Conservation (phyloP, 2,113 vertebrate genomes). For the Sylvietta virens region DNA sequence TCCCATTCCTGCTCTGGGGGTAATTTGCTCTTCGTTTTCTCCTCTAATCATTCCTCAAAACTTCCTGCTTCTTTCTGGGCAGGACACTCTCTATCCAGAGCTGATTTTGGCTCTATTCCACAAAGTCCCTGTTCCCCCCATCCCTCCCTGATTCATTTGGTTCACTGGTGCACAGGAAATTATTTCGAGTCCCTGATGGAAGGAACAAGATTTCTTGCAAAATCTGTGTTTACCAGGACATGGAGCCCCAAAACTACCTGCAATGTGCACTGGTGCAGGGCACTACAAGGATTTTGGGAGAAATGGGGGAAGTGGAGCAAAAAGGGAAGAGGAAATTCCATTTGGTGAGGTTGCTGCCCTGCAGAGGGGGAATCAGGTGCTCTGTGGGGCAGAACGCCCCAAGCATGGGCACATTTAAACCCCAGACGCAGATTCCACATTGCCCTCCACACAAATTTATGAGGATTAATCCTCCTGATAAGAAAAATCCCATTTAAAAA, state of each 20-base stretch:
- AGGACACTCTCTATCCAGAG: not conserved
- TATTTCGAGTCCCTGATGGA: not conserved
- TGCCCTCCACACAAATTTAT: not conserved
- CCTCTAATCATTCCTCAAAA: not conserved
- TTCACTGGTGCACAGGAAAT: not conserved
- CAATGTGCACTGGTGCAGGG: not conserved
- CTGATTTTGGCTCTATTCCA: not conserved
- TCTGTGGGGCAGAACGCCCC: not conserved
- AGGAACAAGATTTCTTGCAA: not conserved
- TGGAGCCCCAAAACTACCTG: not conserved
- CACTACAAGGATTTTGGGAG: not conserved
- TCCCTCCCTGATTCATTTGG: not conserved
- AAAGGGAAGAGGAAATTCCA: not conserved
- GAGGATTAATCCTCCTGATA: not conserved
- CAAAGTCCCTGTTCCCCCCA: accelerated
- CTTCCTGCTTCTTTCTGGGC: not conserved
- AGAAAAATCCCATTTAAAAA: not conserved
- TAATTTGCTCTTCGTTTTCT: not conserved
- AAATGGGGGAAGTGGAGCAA: not conserved
- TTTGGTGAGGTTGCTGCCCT: not conserved
- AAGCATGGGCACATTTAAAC: not conserved
- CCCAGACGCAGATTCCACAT: not conserved
- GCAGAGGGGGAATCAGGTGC: not conserved
- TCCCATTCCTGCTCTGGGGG: not conserved
- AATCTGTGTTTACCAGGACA: not conserved